Evolutionary conservation across 2,888 invertebrate species (phyloP).

Genomic region (Seladonia tumulorum): DNA sequence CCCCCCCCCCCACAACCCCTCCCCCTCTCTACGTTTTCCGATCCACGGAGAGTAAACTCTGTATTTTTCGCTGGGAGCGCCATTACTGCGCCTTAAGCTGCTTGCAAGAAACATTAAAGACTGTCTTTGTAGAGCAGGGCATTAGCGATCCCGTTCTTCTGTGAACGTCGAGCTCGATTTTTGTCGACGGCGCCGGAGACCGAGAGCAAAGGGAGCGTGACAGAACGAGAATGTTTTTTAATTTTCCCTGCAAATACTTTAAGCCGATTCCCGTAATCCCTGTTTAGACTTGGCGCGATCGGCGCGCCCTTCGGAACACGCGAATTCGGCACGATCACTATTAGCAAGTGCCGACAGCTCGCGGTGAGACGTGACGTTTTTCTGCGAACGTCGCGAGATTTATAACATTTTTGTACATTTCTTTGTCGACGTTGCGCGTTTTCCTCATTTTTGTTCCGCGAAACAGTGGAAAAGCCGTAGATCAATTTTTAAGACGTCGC

Average conservation of each 20-base stretch:
- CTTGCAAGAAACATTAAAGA: constrained; percentile 36
- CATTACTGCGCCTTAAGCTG: constrained; percentile 6
- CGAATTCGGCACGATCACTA: neutral
- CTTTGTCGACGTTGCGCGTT: no score
- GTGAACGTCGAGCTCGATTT: neutral
- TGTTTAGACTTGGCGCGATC: neutral
- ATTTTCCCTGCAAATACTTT: constrained; percentile 39
- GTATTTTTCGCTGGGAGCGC: constrained; percentile 17
- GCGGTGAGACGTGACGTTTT: neutral
- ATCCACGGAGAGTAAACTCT: neutral
- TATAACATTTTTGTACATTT: neutral
- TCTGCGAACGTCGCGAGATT: neutral
- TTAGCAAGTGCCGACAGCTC: neutral
- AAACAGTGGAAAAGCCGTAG: no score
- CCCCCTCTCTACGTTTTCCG: neutral
- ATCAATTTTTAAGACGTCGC: no score
- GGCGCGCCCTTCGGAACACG: neutral
- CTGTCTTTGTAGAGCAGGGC: constrained; percentile 10
- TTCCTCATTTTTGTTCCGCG: no score
- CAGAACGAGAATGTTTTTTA: constrained; percentile 17
- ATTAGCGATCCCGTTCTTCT: constrained; percentile 10
- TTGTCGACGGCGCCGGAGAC: neutral
- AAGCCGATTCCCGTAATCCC: constrained; percentile 20
- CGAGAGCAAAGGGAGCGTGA: neutral
- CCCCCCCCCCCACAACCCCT: no score